A percentile compares a stretch with the other conserved stretches of the same genome.
Evolutionary conservation across 2,113 vertebrate species (phyloP).

Genomic region (Macquaria australasica): DNA sequence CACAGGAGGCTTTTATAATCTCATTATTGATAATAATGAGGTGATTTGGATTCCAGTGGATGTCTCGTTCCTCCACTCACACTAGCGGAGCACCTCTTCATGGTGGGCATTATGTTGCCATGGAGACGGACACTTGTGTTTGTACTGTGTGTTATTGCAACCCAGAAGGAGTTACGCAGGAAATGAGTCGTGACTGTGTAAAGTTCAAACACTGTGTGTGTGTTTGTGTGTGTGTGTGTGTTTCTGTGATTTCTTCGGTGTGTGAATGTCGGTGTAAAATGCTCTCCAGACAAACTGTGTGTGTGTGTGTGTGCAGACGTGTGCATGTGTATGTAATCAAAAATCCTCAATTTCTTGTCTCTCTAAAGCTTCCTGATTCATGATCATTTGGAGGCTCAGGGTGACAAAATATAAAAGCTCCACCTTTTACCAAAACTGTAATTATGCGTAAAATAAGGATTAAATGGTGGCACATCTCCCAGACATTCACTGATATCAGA

Average conservation of each 20-base stretch:
- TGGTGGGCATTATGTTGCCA: slow-evolving; percentile 17
- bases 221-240: background rate
- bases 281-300: too few relatives aligned
- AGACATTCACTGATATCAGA: background rate
- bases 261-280: too few relatives aligned
- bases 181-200: slow-evolving; percentile 13
- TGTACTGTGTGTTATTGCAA: background rate
- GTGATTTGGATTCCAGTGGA: slow-evolving; percentile 22
- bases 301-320: background rate
- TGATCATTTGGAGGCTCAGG: background rate
- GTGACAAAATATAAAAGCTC: background rate
- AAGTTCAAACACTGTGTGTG: background rate
- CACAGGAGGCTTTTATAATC: background rate
- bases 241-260: background rate
- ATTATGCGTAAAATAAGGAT: background rate
- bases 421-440: background rate
- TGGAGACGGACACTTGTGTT: slow-evolving; percentile 14
- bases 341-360: background rate
- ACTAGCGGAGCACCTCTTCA: background rate
- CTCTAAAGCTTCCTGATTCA: background rate
- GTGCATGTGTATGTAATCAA: background rate
- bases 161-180: background rate
- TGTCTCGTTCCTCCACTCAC: background rate
- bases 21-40: background rate
- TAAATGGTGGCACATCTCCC: background rate